A percentile compares a stretch with the other conserved stretches of the same genome.
These are phyloP conservation scores for Cabera pusaria DNA, from an alignment of 2,888 invertebrate species.

Conservation along the genomic window DNA sequence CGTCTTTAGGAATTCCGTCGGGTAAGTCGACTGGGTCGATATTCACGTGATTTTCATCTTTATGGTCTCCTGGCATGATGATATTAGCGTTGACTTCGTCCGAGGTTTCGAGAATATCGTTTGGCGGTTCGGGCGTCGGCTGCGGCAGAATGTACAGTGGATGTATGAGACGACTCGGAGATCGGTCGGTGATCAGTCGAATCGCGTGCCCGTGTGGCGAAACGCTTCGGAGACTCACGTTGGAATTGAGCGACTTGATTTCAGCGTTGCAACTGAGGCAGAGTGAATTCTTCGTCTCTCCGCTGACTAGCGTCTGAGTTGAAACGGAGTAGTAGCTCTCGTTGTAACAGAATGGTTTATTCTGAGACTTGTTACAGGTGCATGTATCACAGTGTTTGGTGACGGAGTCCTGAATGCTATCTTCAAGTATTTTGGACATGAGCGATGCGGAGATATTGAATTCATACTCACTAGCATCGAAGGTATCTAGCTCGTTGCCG, in stretches of 20 bases:
- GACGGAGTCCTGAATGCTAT: slow-evolving; percentile 91
- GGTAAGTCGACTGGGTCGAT: slow-evolving; percentile 20
- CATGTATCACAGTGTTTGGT: slow-evolving; percentile 93
- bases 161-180: slow-evolving; percentile 44
- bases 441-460: slow-evolving; percentile 93
- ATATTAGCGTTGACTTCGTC: slow-evolving; percentile 22
- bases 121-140: slow-evolving; percentile 37
- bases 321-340: slow-evolving; percentile 83
- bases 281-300: slow-evolving; percentile 75
- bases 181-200: slow-evolving; percentile 62
- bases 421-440: slow-evolving; percentile 95
- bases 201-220: slow-evolving; percentile 63
- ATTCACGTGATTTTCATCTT: slow-evolving; percentile 39
- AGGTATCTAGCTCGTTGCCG: slow-evolving; percentile 69
- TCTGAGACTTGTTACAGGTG: slow-evolving; percentile 85
- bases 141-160: slow-evolving; percentile 65
- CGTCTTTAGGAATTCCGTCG: slow-evolving; percentile 46
- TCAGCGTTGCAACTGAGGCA: slow-evolving; percentile 86
- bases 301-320: slow-evolving; percentile 83
- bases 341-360: slow-evolving; percentile 79
- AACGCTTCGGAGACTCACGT: slow-evolving; percentile 64
- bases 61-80: slow-evolving; percentile 43
- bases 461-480: slow-evolving; percentile 84
- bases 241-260: slow-evolving; percentile 67
- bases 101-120: slow-evolving; percentile 33